Evolutionary conservation across 2,113 vertebrate species (phyloP).

Genomic region (Myanophis thanlyinensis): DNA sequence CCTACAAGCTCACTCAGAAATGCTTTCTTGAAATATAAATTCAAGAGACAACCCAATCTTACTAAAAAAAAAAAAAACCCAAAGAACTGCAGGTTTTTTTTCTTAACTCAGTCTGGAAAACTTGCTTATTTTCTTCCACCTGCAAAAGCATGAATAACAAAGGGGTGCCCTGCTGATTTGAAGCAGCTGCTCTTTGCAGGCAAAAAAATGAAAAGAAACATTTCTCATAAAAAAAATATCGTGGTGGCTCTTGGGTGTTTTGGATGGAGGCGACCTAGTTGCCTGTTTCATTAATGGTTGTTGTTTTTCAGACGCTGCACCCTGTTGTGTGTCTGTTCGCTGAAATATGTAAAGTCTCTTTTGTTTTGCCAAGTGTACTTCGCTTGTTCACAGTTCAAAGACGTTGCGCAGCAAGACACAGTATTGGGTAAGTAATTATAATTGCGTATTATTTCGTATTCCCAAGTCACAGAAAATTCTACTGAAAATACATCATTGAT

Average conservation of each 20-base stretch:
- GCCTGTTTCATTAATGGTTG: constrained; percentile 44
- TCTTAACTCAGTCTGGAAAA: not conserved
- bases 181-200: constrained; percentile 42
- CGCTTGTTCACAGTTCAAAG: constrained; percentile 55
- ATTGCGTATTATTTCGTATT: constrained; percentile 42
- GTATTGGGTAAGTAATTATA: constrained; percentile 30
- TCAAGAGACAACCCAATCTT: not conserved
- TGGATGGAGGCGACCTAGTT: constrained; percentile 25
- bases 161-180: constrained; percentile 34
- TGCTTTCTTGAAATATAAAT: not conserved
- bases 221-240: constrained; percentile 50
- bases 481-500: constrained; percentile 15
- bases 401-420: constrained; percentile 30
- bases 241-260: constrained; percentile 22
- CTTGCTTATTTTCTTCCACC: constrained; percentile 21
- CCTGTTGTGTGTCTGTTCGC: constrained; percentile 59
- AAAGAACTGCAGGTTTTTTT: not conserved
- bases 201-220: constrained; percentile 42
- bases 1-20: not conserved
- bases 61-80: not conserved
- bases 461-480: not conserved
- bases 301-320: constrained; percentile 64
- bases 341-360: constrained; percentile 63
- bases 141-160: constrained; percentile 47
- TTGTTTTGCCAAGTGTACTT: constrained; percentile 57